A percentile compares a stretch with the other conserved stretches of the same genome.
Evolutionary conservation across 2,888 invertebrate genomes (phyloP).

Genomic region (Saturnia japonica): DNA sequence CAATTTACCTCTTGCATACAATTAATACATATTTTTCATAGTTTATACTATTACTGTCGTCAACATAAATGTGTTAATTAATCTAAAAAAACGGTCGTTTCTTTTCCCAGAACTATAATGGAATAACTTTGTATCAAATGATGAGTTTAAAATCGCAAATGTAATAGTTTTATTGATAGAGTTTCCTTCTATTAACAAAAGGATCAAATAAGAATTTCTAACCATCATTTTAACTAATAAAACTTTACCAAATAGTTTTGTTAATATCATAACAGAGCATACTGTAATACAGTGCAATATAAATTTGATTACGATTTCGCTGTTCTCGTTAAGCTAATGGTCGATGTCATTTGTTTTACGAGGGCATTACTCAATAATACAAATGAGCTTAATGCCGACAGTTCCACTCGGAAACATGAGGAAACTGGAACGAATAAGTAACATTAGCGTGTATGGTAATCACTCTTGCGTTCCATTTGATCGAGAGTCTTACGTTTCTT

Average conservation of each 20-base stretch:
- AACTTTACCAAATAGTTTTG: not conserved
- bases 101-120: not conserved
- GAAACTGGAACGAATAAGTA: slow-evolving; percentile 16
- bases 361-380: slow-evolving; percentile 38
- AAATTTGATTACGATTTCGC: slow-evolving; percentile 1
- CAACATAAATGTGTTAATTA: too few relatives aligned
- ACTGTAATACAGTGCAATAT: slow-evolving; percentile 1
- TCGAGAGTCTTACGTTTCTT: not conserved
- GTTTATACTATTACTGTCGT: too few relatives aligned
- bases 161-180: not conserved
- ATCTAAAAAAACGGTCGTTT: too few relatives aligned
- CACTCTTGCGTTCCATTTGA: slow-evolving; percentile 16
- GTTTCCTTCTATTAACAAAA: not conserved
- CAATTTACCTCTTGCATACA: not conserved
- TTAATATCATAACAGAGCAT: not conserved
- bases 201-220: not conserved
- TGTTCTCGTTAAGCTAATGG: slow-evolving; percentile 39
- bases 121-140: too few relatives aligned
- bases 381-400: slow-evolving; percentile 36
- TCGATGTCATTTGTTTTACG: slow-evolving; percentile 38
- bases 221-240: not conserved
- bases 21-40: not conserved
- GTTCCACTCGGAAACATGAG: slow-evolving; percentile 21
- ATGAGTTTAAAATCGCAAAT: not conserved
- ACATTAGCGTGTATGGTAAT: slow-evolving; percentile 21